These are phyloP conservation scores for Halichoeres trimaculatus DNA, from an alignment of 2,113 vertebrate genomes.

Conservation along the genomic window DNA sequence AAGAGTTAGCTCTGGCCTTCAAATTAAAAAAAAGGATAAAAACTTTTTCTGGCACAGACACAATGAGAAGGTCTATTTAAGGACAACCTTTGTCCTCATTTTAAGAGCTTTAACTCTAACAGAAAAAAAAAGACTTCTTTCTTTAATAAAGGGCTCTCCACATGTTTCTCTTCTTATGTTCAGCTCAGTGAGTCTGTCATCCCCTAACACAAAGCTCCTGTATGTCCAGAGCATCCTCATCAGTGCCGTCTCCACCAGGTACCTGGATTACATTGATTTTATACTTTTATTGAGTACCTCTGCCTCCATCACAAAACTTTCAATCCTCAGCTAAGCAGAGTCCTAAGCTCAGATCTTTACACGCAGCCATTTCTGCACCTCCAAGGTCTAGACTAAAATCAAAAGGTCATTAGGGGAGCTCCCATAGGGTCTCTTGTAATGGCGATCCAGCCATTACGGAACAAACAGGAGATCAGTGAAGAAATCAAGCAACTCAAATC, in stretches of 20 bases:
- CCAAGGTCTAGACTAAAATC: constrained; percentile 40
- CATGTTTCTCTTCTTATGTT: not conserved
- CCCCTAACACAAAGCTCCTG: not conserved
- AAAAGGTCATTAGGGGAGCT: constrained; percentile 49
- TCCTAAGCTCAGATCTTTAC: constrained; percentile 29
- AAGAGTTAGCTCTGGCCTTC: constrained; percentile 9
- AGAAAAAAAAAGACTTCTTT: constrained; percentile 3
- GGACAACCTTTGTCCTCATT: not conserved
- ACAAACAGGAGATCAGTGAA: constrained; percentile 34
- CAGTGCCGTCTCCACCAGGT: not conserved
- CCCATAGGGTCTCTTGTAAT: constrained; percentile 28
- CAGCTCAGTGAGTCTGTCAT: not conserved
- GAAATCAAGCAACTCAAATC: constrained; percentile 44
- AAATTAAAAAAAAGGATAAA: constrained; percentile 24
- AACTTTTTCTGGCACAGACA: not conserved
- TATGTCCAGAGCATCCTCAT: not conserved
- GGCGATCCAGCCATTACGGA: constrained; percentile 22
- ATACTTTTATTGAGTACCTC: constrained; percentile 13
- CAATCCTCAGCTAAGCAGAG: constrained; percentile 22
- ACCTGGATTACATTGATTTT: constrained; percentile 26
- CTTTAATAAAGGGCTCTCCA: not conserved
- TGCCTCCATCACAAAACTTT: constrained; percentile 21
- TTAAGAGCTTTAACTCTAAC: constrained; percentile 6
- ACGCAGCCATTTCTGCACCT: constrained; percentile 13
- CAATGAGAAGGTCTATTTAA: constrained; percentile 6